Evolutionary conservation across 1,140 invertebrate species (phyloP), one percentile per base, ranked within the genome.

Genomic region (Drosophila repleta): DNA sequence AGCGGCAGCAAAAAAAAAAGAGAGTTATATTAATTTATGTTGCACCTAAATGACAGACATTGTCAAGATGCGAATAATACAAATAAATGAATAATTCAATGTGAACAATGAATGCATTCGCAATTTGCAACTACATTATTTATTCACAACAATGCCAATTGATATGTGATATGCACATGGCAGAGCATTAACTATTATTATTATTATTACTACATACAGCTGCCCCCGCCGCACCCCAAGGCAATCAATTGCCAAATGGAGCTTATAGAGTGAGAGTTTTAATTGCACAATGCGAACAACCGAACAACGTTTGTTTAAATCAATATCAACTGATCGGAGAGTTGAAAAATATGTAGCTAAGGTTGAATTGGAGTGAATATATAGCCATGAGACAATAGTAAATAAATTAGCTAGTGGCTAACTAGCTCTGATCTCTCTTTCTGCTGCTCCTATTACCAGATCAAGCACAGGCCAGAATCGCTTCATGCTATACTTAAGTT

Each of bases 11-110:
- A 32, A 51, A 21, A 60, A 43, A 48, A 60, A 73, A 69, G 62
- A 41, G 52, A 76, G 60, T 58, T 69, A 67, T 82, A 88, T 87
- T 87, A 87, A 87, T 87, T 87, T 82, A 79, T 88, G 75, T 79
- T 81, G 78, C 75, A 73, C 82, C 77, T 78, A 87, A 88, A 82
- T 87, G 82, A 87, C 82, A 88, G 83, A 82, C 75, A 75, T 79
- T 87, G 82, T 87, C 82, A 82, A 88, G 82, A 87, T 87, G 83
- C 79, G 76, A 83, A 83, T 76, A 83, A 79, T 69, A 63, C 72
- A 82, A 88, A 79, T 88, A 64, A 82, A 87, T 88, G 72, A 70
- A 73, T 83, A 82, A 88, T 88, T 87, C 63, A 49, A 87, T 58
- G 72, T 70, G 26, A 85, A 70, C 74, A 74, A 74, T 80, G 67